Conservation (phyloP, 2,113 vertebrate genomes). For the Cinclus cinclus region DNA sequence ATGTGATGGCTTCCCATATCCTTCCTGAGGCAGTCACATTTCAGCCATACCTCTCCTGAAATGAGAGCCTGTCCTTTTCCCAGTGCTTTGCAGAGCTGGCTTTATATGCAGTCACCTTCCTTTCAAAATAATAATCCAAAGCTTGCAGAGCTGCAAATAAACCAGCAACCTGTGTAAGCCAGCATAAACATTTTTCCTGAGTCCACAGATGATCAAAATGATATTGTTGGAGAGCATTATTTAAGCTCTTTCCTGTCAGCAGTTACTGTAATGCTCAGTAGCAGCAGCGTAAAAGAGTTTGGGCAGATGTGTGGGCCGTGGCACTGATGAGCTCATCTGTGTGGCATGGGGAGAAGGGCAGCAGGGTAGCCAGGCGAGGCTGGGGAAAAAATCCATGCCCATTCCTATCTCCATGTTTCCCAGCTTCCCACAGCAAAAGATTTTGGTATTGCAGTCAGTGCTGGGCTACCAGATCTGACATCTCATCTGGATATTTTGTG, state of each 20-base stretch:
- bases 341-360: background rate
- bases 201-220: background rate
- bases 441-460: background rate
- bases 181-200: background rate
- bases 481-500: background rate
- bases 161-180: background rate
- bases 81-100: background rate
- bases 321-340: background rate
- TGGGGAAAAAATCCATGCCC: background rate
- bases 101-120: background rate
- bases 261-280: background rate
- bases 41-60: background rate
- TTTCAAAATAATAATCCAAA: conserved; percentile 4
- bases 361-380: background rate
- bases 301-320: background rate
- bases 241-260: background rate
- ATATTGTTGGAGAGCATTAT: background rate
- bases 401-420: background rate
- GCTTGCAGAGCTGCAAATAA: conserved; percentile 13
- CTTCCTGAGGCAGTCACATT: background rate
- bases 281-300: background rate
- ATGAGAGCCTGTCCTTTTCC: background rate
- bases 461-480: background rate
- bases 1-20: background rate
- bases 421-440: background rate